Percentiles rank a stretch among this genome's conserved stretches.
Conservation (phyloP, 1,140 invertebrate species). For the Teleogryllus occipitalis region DNA sequence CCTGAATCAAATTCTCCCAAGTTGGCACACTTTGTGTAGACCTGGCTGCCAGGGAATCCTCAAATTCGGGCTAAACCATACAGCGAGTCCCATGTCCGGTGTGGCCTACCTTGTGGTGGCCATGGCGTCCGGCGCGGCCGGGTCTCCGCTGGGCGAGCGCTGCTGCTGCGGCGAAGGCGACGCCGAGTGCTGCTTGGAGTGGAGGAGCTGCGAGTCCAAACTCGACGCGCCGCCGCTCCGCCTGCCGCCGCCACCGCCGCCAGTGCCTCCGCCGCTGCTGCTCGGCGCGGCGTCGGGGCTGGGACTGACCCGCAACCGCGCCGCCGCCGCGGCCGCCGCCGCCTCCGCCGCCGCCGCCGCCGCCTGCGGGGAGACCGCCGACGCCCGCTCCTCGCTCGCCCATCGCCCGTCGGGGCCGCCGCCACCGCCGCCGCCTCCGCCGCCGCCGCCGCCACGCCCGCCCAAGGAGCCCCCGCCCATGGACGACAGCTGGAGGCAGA, state of each 20-base stretch:
- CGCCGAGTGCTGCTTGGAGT: background rate
- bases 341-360: no score
- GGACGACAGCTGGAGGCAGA: background rate
- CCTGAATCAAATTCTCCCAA: no score
- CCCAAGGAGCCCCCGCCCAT: conserved; percentile 9
- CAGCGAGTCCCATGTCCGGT: no score
- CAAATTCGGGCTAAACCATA: no score
- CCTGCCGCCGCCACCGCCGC: no score
- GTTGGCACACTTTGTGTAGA: no score
- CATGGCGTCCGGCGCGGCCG: background rate
- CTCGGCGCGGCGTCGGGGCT: background rate
- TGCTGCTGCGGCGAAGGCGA: background rate
- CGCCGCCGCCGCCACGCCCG: conserved; percentile 21
- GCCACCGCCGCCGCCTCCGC: conserved; percentile 15
- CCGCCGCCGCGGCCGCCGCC: no score
- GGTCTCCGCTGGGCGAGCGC: background rate
- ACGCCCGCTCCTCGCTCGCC: background rate
- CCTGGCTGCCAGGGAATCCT: no score
- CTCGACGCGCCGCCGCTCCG: no score
- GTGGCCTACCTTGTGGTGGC: conserved; percentile 12
- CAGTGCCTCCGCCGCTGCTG: background rate
- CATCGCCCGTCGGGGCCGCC: conserved; percentile 9
- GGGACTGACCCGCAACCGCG: background rate
- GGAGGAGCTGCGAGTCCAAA: background rate
- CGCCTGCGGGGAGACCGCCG: background rate